Base-by-base conservation (phyloP, 2,797 vertebrate species). In the Apodemus agrarius region DNA sequence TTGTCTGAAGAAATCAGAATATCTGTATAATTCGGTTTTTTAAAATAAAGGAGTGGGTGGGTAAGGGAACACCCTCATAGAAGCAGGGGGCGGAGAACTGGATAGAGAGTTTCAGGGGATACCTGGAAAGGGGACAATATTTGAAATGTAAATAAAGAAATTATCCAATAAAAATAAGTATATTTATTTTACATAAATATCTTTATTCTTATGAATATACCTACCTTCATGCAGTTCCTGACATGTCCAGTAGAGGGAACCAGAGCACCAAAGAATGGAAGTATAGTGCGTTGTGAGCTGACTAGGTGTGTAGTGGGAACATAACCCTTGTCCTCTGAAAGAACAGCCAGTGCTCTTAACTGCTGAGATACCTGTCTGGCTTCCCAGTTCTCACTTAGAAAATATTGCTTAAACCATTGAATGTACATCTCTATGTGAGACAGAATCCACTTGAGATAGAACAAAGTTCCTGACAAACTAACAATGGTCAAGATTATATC, bases 391-490 rank as follows among this genome's bases (percentile, higher is more conserved):
- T 76, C 43, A 96, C 13, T 57, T 76, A 84, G 37, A 1, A 65
- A n/a, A 69, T 82, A n/a, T 93, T 79, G 52, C 34, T 34, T 93
- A 46, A 31, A 78, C 72, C 26, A 13, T 88, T 88, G 3, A 88
- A 85, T 88, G 65, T 52, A 54, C 29, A 13, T 57, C 0, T 93
- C 13, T n/a, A 79, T 6, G 40, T 29, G n/a, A 83, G 29, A 81
- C 34, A 74, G 22, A 95, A 90, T 69, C 12, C 21, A 26, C 9
- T 26, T 17, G 37, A 61, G 24, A 40, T 17, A 61, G 24, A 61
- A 91, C 37, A 93, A 81, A 91, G 52, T 67, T 79, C 4, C 85
- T 91, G 57, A 93, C 63, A 40, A 69, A 61, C 75, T 94, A 89
- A 83, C 79, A 87, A 59, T 93, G 40, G 6, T 10, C 34, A 89